Percentiles rank a stretch among this genome's conserved stretches.
These are phyloP conservation scores for Thaleichthys pacificus DNA, from an alignment of 2,797 vertebrate genomes.

Conservation along the genomic window DNA sequence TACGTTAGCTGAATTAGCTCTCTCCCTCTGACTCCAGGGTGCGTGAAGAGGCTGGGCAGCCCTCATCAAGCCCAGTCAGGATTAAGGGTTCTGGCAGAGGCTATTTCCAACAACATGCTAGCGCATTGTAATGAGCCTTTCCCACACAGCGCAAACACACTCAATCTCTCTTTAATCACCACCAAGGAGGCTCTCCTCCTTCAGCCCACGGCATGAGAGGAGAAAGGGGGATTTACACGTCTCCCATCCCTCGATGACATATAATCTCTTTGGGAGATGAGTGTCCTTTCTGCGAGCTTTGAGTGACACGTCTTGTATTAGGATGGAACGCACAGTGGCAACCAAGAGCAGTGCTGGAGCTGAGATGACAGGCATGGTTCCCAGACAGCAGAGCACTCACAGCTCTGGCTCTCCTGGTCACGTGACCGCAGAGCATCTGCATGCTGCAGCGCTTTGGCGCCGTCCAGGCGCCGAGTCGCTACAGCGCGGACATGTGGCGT, in stretches of 20 bases:
- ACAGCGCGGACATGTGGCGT: not conserved
- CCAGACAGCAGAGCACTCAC: constrained; percentile 24
- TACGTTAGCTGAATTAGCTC: constrained; percentile 50
- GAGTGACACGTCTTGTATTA: constrained; percentile 71
- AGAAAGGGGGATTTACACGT: constrained; percentile 73
- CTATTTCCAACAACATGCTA: constrained; percentile 74
- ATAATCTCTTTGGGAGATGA: constrained; percentile 77
- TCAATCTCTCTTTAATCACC: constrained; percentile 78
- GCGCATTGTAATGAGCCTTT: constrained; percentile 79
- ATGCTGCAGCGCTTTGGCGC: constrained; percentile 38
- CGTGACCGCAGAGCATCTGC: constrained; percentile 42
- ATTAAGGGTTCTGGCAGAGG: constrained; percentile 62
- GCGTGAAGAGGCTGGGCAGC: constrained; percentile 66
- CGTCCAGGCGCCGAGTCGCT: constrained; percentile 1
- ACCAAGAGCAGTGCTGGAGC: constrained; percentile 12
- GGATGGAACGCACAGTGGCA: constrained; percentile 36
- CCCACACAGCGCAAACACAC: constrained; percentile 65
- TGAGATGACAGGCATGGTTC: constrained; percentile 9
- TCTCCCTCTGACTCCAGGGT: constrained; percentile 48
- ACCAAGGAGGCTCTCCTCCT: constrained; percentile 64
- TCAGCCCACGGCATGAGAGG: constrained; percentile 48
- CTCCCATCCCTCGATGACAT: constrained; percentile 72
- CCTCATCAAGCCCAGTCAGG: constrained; percentile 76
- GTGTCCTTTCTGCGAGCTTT: constrained; percentile 65
- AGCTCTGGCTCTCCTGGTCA: constrained; percentile 30